Evolutionary conservation across 2,888 invertebrate genomes (phyloP), one percentile per base, ranked within the genome.

Genomic region (Lacanobia wlatinum): DNA sequence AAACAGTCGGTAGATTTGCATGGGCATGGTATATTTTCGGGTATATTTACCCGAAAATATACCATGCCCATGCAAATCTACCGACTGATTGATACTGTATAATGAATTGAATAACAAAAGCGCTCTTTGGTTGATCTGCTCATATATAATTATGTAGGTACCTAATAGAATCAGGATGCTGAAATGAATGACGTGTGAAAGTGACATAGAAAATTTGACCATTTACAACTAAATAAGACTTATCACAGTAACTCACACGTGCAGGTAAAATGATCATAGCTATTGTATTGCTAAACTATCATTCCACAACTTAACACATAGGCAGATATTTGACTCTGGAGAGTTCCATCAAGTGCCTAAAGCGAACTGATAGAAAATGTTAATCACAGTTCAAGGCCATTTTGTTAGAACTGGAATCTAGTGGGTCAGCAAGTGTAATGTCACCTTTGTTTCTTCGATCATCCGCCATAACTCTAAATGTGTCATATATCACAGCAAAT

Each of bases 371-470:
- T 21, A 52, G 2, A 43, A 40, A 46, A 72, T 59, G 43, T 38
- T 59, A 58, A 62, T 23, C 12, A 67, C 62, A 8, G n/a, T 66
- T 23, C 55, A 63, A 63, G 79, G 68, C 61, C 12, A 73, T 60
- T 72, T 78, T 78, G 50, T 46, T 28, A 56, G 40, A 66, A 61
- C 53, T 61, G 40, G 16, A 21, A 23, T 48, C 18, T 52, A 64
- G 40, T 70, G 10, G 58, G 63, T 80, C 69, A 59, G 18, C 14
- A n/a, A 23, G n/a, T 48, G 16, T 52, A 21, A 55, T 53, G 34
- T 65, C 60, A 68, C 81, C 64, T 68, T 79, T 56, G 61, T 68
- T 61, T 65, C 38, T 76, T 58, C 56, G 64, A 70, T 56, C n/a
- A n/a, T 46, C 23, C 60, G 28, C 61, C 38, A 58, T 71, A 58